Evolutionary conservation across 2,113 vertebrate genomes (phyloP).

Genomic region (Chitala chitala): DNA sequence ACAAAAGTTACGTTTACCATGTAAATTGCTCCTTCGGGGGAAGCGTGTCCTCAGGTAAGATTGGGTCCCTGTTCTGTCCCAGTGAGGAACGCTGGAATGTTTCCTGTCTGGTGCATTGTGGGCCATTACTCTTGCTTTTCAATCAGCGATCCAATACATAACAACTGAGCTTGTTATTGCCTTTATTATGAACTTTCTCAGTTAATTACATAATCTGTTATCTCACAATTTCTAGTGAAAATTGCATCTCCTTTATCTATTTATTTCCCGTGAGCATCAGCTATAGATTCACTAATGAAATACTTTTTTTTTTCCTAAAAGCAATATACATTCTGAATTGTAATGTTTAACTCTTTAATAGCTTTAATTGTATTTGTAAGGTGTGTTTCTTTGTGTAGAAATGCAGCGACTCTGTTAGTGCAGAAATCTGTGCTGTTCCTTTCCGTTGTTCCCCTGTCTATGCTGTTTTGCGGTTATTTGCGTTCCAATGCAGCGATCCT

Average conservation of each 20-base stretch:
- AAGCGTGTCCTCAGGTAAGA: not conserved
- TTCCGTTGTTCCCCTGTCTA: conserved; percentile 11
- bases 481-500: conserved; percentile 20
- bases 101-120: not conserved
- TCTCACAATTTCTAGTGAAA: conserved; percentile 11
- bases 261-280: conserved; percentile 18
- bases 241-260: conserved; percentile 9
- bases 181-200: too few species aligned
- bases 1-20: conserved; percentile 34
- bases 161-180: too few species aligned
- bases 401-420: conserved; percentile 18
- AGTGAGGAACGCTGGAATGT: not conserved
- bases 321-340: conserved; percentile 6
- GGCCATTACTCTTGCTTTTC: not conserved
- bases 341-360: conserved; percentile 25
- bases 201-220: too few species aligned
- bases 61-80: not conserved
- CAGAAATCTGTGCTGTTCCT: conserved; percentile 11
- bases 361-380: conserved; percentile 35
- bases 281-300: conserved; percentile 20
- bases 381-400: conserved; percentile 27
- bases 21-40: conserved; percentile 18
- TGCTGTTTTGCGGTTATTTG: not conserved
- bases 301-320: not conserved
- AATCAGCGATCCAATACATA: too few species aligned